Evolutionary conservation across 2,888 invertebrate genomes (phyloP).

Genomic region (Meiosimyza decipiens): DNA sequence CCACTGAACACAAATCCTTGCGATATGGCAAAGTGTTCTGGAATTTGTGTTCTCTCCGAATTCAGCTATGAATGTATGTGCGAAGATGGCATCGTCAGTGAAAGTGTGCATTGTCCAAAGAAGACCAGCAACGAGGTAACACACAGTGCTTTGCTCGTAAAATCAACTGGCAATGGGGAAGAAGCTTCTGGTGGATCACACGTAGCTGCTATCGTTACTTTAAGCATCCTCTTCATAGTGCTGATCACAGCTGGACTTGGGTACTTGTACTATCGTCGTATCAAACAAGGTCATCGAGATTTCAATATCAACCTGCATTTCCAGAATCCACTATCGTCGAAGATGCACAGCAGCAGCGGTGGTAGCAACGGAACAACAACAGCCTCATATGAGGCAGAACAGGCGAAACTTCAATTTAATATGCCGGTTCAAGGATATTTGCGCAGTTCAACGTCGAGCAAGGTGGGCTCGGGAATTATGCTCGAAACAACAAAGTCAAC

Average conservation of each 20-base stretch:
- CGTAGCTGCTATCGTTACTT: constrained; percentile 40
- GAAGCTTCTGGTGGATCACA: constrained; percentile 32
- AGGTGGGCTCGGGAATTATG: constrained; percentile 53
- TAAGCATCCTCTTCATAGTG: constrained; percentile 42
- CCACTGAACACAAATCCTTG: constrained; percentile 69
- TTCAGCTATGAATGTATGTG: constrained; percentile 71
- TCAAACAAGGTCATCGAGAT: constrained; percentile 68
- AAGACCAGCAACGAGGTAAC: constrained; percentile 49
- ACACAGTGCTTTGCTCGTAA: constrained; percentile 38
- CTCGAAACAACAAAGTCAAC: constrained; percentile 54
- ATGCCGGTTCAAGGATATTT: constrained; percentile 54
- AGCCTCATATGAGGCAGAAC: constrained; percentile 47
- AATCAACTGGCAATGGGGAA: neutral
- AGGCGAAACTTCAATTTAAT: constrained; percentile 50
- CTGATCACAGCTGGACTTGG: constrained; percentile 48
- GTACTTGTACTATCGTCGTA: constrained; percentile 59
- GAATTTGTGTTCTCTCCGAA: constrained; percentile 73
- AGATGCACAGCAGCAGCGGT: constrained; percentile 30
- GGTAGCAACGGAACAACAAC: constrained; percentile 41
- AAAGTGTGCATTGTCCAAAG: constrained; percentile 59
- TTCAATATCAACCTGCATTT: constrained; percentile 66
- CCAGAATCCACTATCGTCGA: constrained; percentile 65
- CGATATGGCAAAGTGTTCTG: constrained; percentile 69
- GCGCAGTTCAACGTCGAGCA: constrained; percentile 45
- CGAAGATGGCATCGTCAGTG: constrained; percentile 63